Conservation (phyloP, 2,113 vertebrate genomes). For the Xiphophorus maculatus region DNA sequence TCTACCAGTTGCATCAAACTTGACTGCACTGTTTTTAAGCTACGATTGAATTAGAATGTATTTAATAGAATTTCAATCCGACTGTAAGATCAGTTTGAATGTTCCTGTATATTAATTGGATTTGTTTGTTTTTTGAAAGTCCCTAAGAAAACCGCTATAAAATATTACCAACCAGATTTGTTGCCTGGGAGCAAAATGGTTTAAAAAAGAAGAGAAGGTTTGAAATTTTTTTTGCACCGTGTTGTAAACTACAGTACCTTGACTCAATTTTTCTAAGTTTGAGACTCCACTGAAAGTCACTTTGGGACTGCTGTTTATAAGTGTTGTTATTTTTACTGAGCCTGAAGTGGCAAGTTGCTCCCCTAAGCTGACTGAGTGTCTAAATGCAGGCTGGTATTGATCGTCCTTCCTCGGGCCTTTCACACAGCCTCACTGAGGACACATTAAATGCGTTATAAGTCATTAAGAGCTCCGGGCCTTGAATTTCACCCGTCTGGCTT, state of each 20-base stretch:
- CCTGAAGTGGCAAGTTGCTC: conserved; percentile 52
- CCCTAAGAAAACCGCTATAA: background rate
- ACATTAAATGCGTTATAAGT: conserved; percentile 76
- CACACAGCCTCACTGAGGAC: conserved; percentile 67
- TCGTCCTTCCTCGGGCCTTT: conserved; percentile 66
- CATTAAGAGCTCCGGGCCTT: conserved; percentile 67
- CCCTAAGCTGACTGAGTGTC: conserved; percentile 66
- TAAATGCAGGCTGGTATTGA: conserved; percentile 73
- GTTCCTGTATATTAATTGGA: background rate
- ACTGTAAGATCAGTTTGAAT: background rate
- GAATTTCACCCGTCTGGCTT: conserved; percentile 69
- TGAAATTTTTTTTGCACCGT: too few species aligned
- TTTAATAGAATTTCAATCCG: background rate
- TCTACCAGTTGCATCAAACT: background rate
- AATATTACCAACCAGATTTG: background rate
- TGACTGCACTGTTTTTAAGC: background rate
- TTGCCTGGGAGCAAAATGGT: background rate
- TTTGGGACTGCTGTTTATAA: conserved; percentile 50
- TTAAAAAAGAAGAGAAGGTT: background rate
- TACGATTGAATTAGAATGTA: background rate
- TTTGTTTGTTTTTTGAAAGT: background rate
- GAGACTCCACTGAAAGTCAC: conserved; percentile 39
- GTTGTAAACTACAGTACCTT: background rate
- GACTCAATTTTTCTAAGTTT: conserved; percentile 22
- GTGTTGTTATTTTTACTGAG: conserved; percentile 57